Conservation (phyloP, 2,113 vertebrate species). For the Bathybates hornii region DNA sequence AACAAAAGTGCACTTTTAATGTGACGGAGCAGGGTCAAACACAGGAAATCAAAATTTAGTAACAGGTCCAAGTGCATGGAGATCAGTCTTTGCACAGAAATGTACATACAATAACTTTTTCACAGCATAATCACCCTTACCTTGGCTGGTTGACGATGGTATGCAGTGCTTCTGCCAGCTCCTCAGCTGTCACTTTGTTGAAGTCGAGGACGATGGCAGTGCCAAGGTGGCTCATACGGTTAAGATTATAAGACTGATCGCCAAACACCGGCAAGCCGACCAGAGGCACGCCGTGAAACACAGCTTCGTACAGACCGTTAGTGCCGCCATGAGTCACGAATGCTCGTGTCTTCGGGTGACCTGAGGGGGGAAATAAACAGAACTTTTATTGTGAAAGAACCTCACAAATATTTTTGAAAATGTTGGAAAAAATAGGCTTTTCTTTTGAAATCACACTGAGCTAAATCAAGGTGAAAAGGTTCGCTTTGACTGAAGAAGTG, state of each 20-base stretch:
- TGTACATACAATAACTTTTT: fast-evolving
- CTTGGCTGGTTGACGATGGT: constrained; percentile 68
- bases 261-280: constrained; percentile 83
- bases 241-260: constrained; percentile 80
- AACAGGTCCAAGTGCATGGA: not conserved
- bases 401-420: not conserved
- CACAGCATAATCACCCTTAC: constrained; percentile 56
- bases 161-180: constrained; percentile 71
- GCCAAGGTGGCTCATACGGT: constrained; percentile 76
- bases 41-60: not conserved
- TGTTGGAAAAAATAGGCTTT: not conserved
- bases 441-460: not conserved
- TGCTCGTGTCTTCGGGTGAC: constrained; percentile 79
- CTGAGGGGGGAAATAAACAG: constrained; percentile 1
- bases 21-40: not conserved
- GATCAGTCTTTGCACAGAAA: not conserved
- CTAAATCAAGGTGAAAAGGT: not conserved
- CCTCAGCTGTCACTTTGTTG: constrained; percentile 60
- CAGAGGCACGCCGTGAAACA: constrained; percentile 83
- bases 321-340: constrained; percentile 89
- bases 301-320: constrained; percentile 87
- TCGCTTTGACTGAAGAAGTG: not conserved
- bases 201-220: constrained; percentile 75
- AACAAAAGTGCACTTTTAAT: not conserved
- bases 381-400: not conserved